Base-by-base conservation (phyloP, 2,797 vertebrate species). In the Tenualosa thibaudeaui region DNA sequence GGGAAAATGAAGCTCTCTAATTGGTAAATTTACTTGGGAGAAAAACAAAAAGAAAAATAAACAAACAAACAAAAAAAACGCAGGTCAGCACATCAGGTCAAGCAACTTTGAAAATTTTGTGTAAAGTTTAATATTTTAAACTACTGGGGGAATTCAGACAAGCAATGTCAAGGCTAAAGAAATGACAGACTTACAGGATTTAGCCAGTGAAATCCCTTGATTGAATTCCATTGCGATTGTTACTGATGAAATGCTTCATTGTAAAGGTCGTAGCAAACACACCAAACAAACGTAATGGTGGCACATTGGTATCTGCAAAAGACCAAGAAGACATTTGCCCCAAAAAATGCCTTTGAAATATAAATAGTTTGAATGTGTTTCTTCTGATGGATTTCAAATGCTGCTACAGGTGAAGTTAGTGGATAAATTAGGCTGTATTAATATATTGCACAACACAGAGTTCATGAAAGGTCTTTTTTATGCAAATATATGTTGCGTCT, bases 1-100 rank as follows among this genome's bases (percentile, higher is more conserved):
- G 53, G 85, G 90, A 60, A 86, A 91, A 91, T 88, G 86, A 91
- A 89, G 89, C 87, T 3, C 5, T 90, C 81, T 86, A 90, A 46
- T 78, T 89, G 88, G 85, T 83, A 40, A 68, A 26, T 71, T 84
- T 46, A 56, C 43, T 81, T 82, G 56, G 78, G 40, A 89, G 90
- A 17, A 91, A 37, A 71, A 31, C 31, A 31, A 31, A 31, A 31
- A 31, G 26, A 87, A 31, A 31, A 31, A 31, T 1, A 31, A 31
- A 31, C 31, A 31, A 31, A 31, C 31, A 31, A 31, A 31, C 31
- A 31, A 31, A 31, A 31, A 31, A 82, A 82, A 51, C 50, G 8
- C 6, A 68, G 89, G 89, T 89, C 89, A 90, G 56, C 62, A 75
- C 60, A 37, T 1, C 68, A 78, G 71, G 71, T 78, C 71, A 78